These are phyloP conservation scores for Zoroaster sp. DNA, from an alignment of 53 echinoderm and acorn worm genomes.

Conservation along the genomic window DNA sequence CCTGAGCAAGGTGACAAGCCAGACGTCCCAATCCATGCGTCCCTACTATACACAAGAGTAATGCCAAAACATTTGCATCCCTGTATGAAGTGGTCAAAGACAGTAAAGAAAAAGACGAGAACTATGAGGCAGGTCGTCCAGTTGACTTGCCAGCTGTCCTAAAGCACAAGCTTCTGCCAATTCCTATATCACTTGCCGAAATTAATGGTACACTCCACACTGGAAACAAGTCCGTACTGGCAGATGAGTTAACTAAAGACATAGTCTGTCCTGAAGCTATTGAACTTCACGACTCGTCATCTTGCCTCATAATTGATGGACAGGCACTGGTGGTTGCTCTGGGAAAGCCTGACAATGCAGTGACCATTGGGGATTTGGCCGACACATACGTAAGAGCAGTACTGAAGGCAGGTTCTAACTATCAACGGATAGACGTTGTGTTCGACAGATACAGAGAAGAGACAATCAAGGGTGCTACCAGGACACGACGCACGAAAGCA, in stretches of 20 bases:
- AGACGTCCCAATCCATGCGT: too few relatives aligned
- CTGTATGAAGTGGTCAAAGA: too few relatives aligned
- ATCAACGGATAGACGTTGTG: conserved; percentile 25
- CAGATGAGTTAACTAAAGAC: neutral
- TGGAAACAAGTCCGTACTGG: conserved; percentile 29
- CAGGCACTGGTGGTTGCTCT: conserved; percentile 17
- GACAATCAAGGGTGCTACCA: neutral
- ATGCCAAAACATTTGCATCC: too few relatives aligned
- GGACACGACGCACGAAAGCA: neutral
- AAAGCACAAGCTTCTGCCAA: conserved; percentile 39
- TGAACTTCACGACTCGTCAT: neutral
- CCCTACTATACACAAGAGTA: too few relatives aligned
- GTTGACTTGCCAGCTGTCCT: too few relatives aligned
- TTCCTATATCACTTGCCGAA: conserved; percentile 39
- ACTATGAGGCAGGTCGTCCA: neutral
- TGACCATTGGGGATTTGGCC: conserved; percentile 30
- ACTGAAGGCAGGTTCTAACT: neutral
- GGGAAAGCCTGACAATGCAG: neutral
- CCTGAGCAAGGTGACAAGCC: too few relatives aligned
- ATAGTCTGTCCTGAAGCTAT: neutral
- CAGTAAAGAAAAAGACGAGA: too few relatives aligned
- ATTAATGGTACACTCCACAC: conserved; percentile 41
- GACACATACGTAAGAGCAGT: neutral
- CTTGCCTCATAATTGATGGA: conserved; percentile 49
- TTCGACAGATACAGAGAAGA: neutral